Evolutionary conservation across 2,888 invertebrate species (phyloP).

Genomic region (Scaeva pyrastri): DNA sequence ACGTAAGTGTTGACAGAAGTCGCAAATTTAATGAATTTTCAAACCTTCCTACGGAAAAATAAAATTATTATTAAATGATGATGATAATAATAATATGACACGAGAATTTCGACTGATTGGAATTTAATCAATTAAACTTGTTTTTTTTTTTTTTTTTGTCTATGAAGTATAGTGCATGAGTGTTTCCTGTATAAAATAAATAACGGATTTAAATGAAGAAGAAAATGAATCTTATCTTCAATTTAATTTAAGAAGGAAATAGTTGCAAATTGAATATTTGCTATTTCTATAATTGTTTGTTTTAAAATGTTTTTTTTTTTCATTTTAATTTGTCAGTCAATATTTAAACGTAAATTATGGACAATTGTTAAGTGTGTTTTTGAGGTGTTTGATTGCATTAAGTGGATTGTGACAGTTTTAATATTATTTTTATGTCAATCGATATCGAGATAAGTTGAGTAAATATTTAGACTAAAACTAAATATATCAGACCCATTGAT

Average conservation of each 20-base stretch:
- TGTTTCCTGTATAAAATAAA: not conserved
- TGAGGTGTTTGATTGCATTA: slow-evolving; percentile 32
- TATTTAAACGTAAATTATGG: not conserved
- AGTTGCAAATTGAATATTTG: not conserved
- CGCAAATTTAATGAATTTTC: not conserved
- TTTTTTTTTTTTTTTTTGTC: not conserved
- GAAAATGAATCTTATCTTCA: not conserved
- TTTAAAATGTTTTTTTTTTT: not conserved
- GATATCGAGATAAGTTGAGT: slow-evolving; percentile 51
- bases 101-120: not conserved
- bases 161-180: not conserved
- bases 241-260: slow-evolving; percentile 10
- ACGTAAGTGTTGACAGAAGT: slow-evolving; percentile 58
- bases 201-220: not conserved
- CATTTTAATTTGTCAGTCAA: not conserved
- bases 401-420: slow-evolving; percentile 57
- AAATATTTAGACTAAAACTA: slow-evolving; percentile 17
- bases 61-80: no score
- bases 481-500: not conserved
- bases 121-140: slow-evolving; percentile 1
- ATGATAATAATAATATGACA: not conserved
- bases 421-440: slow-evolving; percentile 20
- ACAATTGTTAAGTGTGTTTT: slow-evolving; percentile 23
- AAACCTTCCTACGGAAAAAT: not conserved
- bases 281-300: not conserved